Evolutionary conservation across 2,888 invertebrate species (phyloP).

Genomic region (Nematopogon swammerdamellus): DNA sequence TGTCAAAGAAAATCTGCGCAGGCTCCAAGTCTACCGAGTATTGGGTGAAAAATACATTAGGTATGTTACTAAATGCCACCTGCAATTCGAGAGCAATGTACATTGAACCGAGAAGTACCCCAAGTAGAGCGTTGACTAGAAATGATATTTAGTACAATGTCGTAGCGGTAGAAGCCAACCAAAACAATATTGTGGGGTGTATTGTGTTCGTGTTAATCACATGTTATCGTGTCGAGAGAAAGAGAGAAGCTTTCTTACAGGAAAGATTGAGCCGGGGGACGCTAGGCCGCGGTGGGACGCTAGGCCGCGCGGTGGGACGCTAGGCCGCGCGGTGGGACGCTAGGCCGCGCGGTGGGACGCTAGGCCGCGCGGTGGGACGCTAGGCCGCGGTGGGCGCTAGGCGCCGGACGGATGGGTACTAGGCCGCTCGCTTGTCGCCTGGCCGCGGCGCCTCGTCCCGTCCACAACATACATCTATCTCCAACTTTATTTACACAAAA

Average conservation of each 20-base stretch:
- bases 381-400: too few species aligned
- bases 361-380: too few species aligned
- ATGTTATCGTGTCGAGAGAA: conserved; percentile 22
- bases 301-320: too few species aligned
- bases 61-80: conserved; percentile 8
- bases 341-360: too few species aligned
- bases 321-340: too few species aligned
- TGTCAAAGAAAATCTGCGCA: conserved; percentile 40
- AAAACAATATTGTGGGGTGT: conserved; percentile 41
- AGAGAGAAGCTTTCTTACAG: not conserved
- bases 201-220: conserved; percentile 51
- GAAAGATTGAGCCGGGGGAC: not conserved
- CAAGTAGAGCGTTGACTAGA: not conserved
- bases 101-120: not conserved
- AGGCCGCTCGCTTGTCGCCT: too few species aligned
- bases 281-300: too few species aligned
- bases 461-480: too few species aligned
- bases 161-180: conserved; percentile 56
- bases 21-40: conserved; percentile 45
- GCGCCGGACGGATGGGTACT: too few species aligned
- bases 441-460: too few species aligned
- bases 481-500: conserved; percentile 46
- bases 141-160: conserved; percentile 20
- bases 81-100: not conserved
- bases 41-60: conserved; percentile 57